phyloP scores from a whole-genome alignment of 2,797 vertebrate species.

The Brotula barbata region DNA sequence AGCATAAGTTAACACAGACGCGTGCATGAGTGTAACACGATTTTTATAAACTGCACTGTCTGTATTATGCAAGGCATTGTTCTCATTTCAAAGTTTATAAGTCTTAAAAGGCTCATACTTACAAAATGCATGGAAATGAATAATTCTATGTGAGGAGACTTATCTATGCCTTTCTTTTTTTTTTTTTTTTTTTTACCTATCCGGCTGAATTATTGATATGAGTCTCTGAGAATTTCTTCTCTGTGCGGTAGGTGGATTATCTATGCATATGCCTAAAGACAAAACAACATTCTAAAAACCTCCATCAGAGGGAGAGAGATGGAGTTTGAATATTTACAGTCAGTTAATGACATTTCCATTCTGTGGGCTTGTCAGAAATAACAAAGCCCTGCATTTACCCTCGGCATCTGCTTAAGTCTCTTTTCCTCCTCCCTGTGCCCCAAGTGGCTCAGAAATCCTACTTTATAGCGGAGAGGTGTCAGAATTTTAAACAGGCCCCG shows the following conservation, averaged over 20 bases:
- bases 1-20: conserved; percentile 37
- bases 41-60: conserved; percentile 38
- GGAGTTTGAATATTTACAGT: conserved; percentile 80
- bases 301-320: conserved; percentile 62
- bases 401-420: conserved; percentile 82
- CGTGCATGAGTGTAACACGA: conserved; percentile 22
- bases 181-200: conserved; percentile 53
- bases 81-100: conserved; percentile 49
- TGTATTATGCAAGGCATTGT: conserved; percentile 40
- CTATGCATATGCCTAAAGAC: conserved; percentile 75
- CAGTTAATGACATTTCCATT: conserved; percentile 83
- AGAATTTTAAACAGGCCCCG: conserved; percentile 80
- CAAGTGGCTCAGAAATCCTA: conserved; percentile 81
- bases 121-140: conserved; percentile 64
- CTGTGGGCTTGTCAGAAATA: conserved; percentile 79
- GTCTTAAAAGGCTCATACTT: conserved; percentile 53
- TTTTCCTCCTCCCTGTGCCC: conserved; percentile 76
- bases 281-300: conserved; percentile 71
- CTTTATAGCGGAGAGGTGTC: conserved; percentile 82
- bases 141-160: conserved; percentile 58
- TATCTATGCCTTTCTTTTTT: conserved; percentile 39
- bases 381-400: conserved; percentile 79
- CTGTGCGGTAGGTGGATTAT: conserved; percentile 58
- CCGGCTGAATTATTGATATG: conserved; percentile 73
- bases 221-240: conserved; percentile 58